Evolutionary conservation across 2,797 vertebrate genomes (phyloP).

Genomic region (Prunella strophiata): DNA sequence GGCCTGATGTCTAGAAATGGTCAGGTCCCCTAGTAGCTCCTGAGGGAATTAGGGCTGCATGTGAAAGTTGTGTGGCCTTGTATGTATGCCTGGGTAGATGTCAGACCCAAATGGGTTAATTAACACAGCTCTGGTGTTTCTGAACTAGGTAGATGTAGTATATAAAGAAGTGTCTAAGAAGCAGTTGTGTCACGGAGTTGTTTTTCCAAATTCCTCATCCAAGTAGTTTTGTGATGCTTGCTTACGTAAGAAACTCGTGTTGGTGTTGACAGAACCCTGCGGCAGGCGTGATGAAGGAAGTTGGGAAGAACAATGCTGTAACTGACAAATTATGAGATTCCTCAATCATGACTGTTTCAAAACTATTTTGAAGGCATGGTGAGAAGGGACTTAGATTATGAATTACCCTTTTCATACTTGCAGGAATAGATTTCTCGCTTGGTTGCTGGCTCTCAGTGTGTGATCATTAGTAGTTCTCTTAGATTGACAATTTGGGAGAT

Average conservation of each 20-base stretch:
- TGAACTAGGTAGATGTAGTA: not conserved
- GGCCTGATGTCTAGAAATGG: not conserved
- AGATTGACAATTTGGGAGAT: conserved; percentile 61
- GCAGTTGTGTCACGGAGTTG: rapidly evolving
- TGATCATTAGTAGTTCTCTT: conserved; percentile 60
- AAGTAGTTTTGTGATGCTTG: not conserved
- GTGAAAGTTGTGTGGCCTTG: not conserved
- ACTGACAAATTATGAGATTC: not conserved
- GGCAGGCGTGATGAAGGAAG: not conserved
- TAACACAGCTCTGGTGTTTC: not conserved
- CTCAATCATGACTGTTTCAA: conserved; percentile 11
- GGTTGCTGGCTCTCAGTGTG: conserved; percentile 56
- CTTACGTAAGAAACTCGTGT: not conserved
- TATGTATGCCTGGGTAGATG: not conserved
- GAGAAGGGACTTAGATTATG: conserved; percentile 40
- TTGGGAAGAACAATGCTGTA: not conserved
- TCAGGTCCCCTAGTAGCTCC: not conserved
- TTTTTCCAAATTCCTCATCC: not conserved
- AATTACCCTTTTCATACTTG: conserved; percentile 55
- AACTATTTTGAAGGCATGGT: conserved; percentile 16
- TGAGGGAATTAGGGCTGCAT: not conserved
- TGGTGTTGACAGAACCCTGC: not conserved
- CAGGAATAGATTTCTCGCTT: conserved; percentile 44
- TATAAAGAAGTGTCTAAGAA: not conserved
- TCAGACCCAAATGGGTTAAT: not conserved